Percentiles rank a stretch among this genome's conserved stretches.
Evolutionary conservation across 1,140 invertebrate species (phyloP).

Genomic region (Drosophila sucinea): DNA sequence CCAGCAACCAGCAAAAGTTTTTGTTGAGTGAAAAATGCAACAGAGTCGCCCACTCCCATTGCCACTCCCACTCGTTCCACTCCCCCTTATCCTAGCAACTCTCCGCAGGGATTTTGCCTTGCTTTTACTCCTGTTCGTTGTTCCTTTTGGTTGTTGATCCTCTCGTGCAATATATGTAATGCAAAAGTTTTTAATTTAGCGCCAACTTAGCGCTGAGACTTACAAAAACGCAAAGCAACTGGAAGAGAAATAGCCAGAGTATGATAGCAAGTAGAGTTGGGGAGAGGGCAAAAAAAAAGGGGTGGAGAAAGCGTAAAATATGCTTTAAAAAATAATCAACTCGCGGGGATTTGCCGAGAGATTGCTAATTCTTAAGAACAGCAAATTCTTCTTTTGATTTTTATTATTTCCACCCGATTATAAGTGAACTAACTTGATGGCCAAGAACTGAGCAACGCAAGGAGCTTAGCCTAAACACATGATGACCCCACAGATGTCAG

Average conservation of each 20-base stretch:
- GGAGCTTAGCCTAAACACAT: conserved; percentile 13
- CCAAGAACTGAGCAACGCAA: conserved; percentile 4
- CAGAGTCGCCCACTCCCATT: conserved; percentile 18
- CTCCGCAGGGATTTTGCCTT: conserved; percentile 31
- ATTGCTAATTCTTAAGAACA: neutral
- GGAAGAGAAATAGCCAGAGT: conserved; percentile 59
- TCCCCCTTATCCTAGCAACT: conserved; percentile 39
- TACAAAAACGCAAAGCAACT: conserved; percentile 69
- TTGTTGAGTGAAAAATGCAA: conserved; percentile 73
- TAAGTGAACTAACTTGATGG: neutral
- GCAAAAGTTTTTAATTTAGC: conserved; percentile 81
- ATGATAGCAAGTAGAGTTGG: conserved; percentile 1
- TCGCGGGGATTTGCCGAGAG: conserved; percentile 50
- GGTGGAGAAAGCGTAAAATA: conserved; percentile 49
- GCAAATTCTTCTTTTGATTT: neutral
- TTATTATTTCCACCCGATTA: conserved; percentile 3
- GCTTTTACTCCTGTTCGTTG: conserved; percentile 4
- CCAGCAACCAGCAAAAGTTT: conserved; percentile 60
- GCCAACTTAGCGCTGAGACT: conserved; percentile 78
- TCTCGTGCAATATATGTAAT: conserved; percentile 75
- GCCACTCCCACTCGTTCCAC: neutral
- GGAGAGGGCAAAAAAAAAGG: neutral
- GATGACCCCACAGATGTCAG: neutral
- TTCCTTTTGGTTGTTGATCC: conserved; percentile 39
- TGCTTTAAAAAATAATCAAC: conserved; percentile 81